phyloP scores from a whole-genome alignment of 2,888 invertebrate species.

The Rotaria sp. region DNA sequence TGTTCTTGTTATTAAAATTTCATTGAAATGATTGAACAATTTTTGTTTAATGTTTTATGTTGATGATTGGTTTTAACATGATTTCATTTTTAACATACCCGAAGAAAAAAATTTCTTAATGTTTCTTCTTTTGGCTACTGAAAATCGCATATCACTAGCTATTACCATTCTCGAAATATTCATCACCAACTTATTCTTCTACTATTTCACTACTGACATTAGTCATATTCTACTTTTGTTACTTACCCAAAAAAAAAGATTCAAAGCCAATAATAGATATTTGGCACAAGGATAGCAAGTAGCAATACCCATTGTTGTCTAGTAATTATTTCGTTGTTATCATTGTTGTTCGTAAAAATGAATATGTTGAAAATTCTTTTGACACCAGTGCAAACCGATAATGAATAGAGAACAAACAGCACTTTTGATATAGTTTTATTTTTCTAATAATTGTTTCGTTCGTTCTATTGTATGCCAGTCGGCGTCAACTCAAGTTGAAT shows the following conservation, averaged over 20 bases:
- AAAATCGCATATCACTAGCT: too few relatives aligned
- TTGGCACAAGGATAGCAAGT: slow-evolving; percentile 12
- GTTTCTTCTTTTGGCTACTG: too few relatives aligned
- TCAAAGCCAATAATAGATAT: background rate
- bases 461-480: background rate
- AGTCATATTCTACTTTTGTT: background rate
- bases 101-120: too few relatives aligned
- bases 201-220: background rate
- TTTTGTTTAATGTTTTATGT: too few relatives aligned
- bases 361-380: too few relatives aligned
- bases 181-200: background rate
- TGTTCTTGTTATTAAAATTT: too few relatives aligned
- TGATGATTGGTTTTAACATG: too few relatives aligned
- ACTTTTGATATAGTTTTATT: background rate
- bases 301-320: background rate
- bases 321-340: background rate
- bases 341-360: background rate
- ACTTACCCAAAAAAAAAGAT: slow-evolving; percentile 20
- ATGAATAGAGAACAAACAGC: background rate
- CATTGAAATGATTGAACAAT: too few relatives aligned
- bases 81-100: too few relatives aligned
- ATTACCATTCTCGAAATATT: too few relatives aligned
- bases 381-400: background rate
- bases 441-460: background rate
- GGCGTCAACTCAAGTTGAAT: background rate